Evolutionary conservation across 2,888 invertebrate genomes (phyloP).

Genomic region (Unio pictorum): DNA sequence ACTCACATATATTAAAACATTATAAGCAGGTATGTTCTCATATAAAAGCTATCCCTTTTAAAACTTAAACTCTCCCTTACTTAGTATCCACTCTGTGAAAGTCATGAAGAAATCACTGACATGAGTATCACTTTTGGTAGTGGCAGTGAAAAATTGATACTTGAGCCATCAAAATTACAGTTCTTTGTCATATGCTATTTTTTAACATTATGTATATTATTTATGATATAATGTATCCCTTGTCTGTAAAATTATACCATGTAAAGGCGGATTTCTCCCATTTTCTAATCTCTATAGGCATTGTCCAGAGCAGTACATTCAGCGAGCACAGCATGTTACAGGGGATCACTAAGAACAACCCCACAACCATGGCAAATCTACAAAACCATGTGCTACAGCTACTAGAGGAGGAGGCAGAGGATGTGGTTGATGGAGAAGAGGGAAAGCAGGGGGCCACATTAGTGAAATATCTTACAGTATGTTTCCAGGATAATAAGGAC

Average conservation of each 20-base stretch:
- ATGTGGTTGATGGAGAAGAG: conserved; percentile 11
- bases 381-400: conserved; percentile 38
- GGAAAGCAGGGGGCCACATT: conserved; percentile 16
- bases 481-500: conserved; percentile 12
- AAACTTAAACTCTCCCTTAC: no score
- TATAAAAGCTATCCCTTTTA: no score
- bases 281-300: conserved; percentile 26
- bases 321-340: conserved; percentile 47
- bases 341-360: conserved; percentile 49
- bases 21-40: no score
- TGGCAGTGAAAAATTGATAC: no score
- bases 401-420: conserved; percentile 11
- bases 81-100: no score
- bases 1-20: no score
- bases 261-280: not conserved
- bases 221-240: not conserved
- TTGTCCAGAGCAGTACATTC: conserved; percentile 40
- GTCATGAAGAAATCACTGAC: no score
- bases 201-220: not conserved
- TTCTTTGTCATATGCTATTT: not conserved
- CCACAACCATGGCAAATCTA: conserved; percentile 48
- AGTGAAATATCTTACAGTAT: conserved; percentile 34
- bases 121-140: no score
- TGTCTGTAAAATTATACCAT: not conserved
- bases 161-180: not conserved